A percentile compares a stretch with the other conserved stretches of the same genome.
Evolutionary conservation across 2,888 invertebrate species (phyloP).

Genomic region (Lampropteryx suffumata): DNA sequence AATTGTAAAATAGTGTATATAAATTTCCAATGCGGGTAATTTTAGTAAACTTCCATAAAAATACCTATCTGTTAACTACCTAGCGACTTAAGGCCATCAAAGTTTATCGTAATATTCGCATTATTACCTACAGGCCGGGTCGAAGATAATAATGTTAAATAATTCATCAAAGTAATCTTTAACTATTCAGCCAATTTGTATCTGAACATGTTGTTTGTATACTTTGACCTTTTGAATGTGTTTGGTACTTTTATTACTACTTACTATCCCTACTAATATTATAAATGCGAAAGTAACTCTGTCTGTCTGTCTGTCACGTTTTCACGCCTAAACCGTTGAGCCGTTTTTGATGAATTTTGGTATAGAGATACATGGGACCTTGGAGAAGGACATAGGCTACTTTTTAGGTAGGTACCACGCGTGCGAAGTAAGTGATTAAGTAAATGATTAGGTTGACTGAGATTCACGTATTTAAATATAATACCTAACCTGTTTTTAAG

Average conservation of each 20-base stretch:
- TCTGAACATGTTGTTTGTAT: background rate
- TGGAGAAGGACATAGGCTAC: no score
- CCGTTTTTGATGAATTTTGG: no score
- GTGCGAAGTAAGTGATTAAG: no score
- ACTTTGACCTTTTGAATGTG: background rate
- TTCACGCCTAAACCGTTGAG: no score
- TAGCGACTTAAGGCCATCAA: slow-evolving; percentile 12
- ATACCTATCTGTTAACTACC: background rate
- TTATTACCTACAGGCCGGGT: slow-evolving; percentile 10
- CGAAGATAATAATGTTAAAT: slow-evolving; percentile 4
- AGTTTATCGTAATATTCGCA: slow-evolving; percentile 8
- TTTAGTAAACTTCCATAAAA: slow-evolving; percentile 13
- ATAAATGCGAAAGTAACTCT: no score
- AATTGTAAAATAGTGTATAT: no score
- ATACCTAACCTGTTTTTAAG: no score
- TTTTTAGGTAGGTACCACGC: no score
- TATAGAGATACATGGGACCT: no score
- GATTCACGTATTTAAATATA: no score
- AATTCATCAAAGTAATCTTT: background rate
- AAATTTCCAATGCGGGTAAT: background rate
- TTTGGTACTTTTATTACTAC: background rate
- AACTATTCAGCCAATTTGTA: slow-evolving; percentile 13
- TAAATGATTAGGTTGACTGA: no score
- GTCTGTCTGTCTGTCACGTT: no score
- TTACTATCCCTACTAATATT: background rate